A percentile compares a stretch with the other conserved stretches of the same genome.
Evolutionary conservation across 2,888 invertebrate species (phyloP).

Genomic region (Pemphredon lugubris): DNA sequence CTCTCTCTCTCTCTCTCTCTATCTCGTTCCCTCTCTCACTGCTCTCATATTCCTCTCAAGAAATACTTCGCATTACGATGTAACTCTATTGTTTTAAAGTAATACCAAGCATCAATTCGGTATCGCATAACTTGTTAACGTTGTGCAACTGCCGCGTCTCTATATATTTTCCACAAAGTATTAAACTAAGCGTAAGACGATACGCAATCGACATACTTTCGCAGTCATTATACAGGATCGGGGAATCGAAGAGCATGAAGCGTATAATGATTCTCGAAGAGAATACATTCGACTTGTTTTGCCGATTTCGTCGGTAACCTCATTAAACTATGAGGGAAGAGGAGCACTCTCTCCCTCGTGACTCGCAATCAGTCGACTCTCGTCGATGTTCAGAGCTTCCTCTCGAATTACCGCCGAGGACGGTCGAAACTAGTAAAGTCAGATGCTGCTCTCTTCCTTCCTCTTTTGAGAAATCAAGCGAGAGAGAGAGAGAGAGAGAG

Average conservation of each 20-base stretch:
- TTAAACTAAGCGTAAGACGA: no score
- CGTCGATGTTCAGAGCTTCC: slow-evolving; percentile 51
- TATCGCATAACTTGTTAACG: no score
- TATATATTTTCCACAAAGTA: no score
- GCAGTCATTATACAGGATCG: background rate
- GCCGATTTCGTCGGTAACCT: slow-evolving; percentile 55
- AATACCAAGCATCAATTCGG: no score
- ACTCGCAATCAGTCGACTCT: slow-evolving; percentile 62
- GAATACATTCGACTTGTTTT: slow-evolving; percentile 43
- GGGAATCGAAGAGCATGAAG: background rate
- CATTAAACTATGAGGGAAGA: slow-evolving; percentile 51
- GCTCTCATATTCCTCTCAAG: no score
- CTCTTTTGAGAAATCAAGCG: background rate
- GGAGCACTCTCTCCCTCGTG: slow-evolving; percentile 46
- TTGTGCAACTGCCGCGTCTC: no score
- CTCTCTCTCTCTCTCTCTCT: no score
- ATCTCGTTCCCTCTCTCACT: no score
- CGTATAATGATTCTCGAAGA: slow-evolving; percentile 17
- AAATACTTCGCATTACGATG: no score
- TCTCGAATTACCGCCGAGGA: slow-evolving; percentile 57
- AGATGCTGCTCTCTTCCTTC: slow-evolving; percentile 19
- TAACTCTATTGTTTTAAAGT: no score
- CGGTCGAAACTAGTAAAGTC: slow-evolving; percentile 34
- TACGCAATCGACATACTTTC: background rate
- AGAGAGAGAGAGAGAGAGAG: background rate